Evolutionary conservation across 2,797 vertebrate genomes (phyloP).

Genomic region (Megalops cyprinoides): DNA sequence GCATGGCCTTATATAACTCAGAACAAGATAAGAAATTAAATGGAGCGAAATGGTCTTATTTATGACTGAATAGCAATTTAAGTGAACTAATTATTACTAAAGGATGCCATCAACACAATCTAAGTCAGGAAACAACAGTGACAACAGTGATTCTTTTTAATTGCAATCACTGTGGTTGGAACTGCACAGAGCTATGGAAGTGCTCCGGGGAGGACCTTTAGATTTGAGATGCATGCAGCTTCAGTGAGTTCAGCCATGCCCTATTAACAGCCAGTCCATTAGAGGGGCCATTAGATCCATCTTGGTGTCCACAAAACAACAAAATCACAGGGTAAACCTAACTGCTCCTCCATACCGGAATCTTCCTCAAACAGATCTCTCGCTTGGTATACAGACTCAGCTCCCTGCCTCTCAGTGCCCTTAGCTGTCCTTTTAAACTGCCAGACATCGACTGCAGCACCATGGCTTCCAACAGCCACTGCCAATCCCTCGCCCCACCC

Average conservation of each 20-base stretch:
- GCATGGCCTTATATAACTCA: no score
- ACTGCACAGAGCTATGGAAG: not conserved
- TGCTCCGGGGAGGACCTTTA: not conserved
- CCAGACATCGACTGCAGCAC: conserved; percentile 2
- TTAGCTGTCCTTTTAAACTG: not conserved
- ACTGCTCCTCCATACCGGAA: not conserved
- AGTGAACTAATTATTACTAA: no score
- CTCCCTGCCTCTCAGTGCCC: not conserved
- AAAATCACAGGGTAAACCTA: not conserved
- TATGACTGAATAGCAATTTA: no score
- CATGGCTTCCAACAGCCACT: not conserved
- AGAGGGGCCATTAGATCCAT: not conserved
- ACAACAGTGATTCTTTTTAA: not conserved
- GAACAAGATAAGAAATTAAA: no score
- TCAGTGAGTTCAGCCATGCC: no score
- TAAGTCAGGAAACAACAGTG: not conserved
- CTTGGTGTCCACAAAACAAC: not conserved
- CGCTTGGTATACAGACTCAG: not conserved
- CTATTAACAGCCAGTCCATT: not conserved
- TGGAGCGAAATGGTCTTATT: no score
- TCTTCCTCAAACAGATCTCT: no score
- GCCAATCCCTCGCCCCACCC: not conserved
- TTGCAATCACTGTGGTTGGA: not conserved
- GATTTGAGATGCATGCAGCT: not conserved
- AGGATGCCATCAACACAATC: not conserved